Percentiles rank a stretch among this genome's conserved stretches.
phyloP scores from a whole-genome alignment of 2,113 vertebrate species.

The Hippocampus mohnikei region DNA sequence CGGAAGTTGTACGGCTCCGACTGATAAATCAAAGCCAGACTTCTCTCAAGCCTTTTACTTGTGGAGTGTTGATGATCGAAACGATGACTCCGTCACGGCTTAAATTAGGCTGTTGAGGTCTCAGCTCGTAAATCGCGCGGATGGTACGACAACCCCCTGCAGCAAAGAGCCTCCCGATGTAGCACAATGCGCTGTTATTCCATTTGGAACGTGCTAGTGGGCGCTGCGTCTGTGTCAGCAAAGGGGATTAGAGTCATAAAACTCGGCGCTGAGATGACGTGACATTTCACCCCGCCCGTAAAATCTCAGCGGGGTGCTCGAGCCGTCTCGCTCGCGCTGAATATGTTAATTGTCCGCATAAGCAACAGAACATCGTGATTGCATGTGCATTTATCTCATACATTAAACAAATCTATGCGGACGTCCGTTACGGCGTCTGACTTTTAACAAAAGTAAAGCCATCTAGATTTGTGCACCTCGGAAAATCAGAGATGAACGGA shows the following conservation, averaged over 20 bases:
- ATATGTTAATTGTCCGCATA: slow-evolving; percentile 18
- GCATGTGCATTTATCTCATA: slow-evolving; percentile 11
- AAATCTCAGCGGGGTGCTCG: slow-evolving; percentile 50
- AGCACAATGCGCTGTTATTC: slow-evolving; percentile 60
- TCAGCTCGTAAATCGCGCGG: slow-evolving; percentile 51
- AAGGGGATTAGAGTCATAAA: slow-evolving; percentile 64
- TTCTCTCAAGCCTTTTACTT: slow-evolving; percentile 44
- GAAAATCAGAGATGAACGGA: too few species aligned
- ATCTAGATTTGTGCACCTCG: too few species aligned
- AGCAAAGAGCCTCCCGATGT: slow-evolving; percentile 48
- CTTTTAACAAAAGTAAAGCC: too few species aligned
- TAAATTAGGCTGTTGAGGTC: slow-evolving; percentile 53
- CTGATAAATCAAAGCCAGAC: slow-evolving; percentile 60
- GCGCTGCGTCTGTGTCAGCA: slow-evolving; percentile 43
- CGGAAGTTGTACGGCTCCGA: slow-evolving; percentile 29
- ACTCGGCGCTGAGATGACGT: slow-evolving; percentile 44
- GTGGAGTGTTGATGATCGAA: slow-evolving; percentile 57
- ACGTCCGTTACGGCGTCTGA: not conserved
- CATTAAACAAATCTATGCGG: slow-evolving; percentile 8
- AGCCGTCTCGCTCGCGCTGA: slow-evolving; percentile 25
- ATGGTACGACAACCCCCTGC: slow-evolving; percentile 35
- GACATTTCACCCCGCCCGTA: slow-evolving; percentile 60
- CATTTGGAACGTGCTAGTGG: slow-evolving; percentile 52
- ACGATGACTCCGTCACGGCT: slow-evolving; percentile 51
- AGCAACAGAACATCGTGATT: slow-evolving; percentile 9